Base-by-base conservation (phyloP, 2,888 invertebrate genomes). In the Macrophya alboannulata region DNA sequence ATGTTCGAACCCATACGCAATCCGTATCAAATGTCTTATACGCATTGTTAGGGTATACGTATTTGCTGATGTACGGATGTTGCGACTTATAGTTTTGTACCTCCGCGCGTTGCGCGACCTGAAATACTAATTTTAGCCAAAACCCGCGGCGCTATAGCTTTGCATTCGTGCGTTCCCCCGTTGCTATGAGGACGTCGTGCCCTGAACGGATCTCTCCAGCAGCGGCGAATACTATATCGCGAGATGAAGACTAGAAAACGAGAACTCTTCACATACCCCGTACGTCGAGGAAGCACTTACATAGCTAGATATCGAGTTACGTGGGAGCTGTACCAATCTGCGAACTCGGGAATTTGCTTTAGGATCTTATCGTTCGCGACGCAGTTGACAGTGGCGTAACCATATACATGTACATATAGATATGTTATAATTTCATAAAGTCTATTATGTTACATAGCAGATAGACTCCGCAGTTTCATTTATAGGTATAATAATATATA, bases 261-360 rank as follows among this genome's bases (percentile, higher is more conserved):
- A 8, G 74, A 74, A 74, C n/a, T n/a, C n/a, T 37, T 8, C 76
- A 48, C 21, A 76, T 37, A 79, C 51, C 37, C n/a, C 59, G 79
- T 17, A 40, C 59, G 79, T 17, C 37, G 43, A 62, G 43, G 37
- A 55, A 77, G 51, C 25, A 72, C 21, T 15, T 72, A 37, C 68
- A 68, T 76, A 81, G 17, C 17, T 55, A 55, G 81, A n/a, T 81
- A 62, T 62, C 79, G 40, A 59, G 79, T 79, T 79, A 79, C 79
- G 55, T 40, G 62, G 43, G 62, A n/a, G 62, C n/a, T 43, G 3
- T 31, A 62, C 25, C n/a, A 43, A 81, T 81, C 81, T 81, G 81
- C 81, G 21, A 81, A 15, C 81, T 81, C 59, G 62, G 81, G 81
- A 65, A 81, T 81, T 81, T 62, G 25, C 62, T 48, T 59, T 43